These are phyloP conservation scores for Megathymus violae DNA, from an alignment of 1,140 invertebrate genomes.

Conservation along the genomic window DNA sequence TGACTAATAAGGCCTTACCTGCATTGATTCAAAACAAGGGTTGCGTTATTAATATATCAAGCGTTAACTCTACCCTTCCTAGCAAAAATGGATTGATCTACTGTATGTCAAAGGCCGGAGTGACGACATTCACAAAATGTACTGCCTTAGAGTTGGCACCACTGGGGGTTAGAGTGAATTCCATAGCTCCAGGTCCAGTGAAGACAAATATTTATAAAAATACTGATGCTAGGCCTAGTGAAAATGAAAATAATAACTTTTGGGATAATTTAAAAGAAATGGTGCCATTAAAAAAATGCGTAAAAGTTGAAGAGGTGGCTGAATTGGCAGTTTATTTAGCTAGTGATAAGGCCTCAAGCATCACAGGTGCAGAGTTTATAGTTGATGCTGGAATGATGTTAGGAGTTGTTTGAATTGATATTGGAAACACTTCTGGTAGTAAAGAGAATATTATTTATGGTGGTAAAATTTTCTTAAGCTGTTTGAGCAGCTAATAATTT, in stretches of 20 bases:
- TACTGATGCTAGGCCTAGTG: slow-evolving; percentile 18
- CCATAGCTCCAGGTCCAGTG: slow-evolving; percentile 40
- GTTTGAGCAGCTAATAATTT: too few species aligned
- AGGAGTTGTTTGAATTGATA: not conserved
- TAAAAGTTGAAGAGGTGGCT: slow-evolving; percentile 42
- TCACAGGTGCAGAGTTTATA: slow-evolving; percentile 43
- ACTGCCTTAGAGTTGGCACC: slow-evolving; percentile 44
- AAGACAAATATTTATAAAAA: slow-evolving; percentile 41
- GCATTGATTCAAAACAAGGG: slow-evolving; percentile 42
- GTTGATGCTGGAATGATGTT: slow-evolving; percentile 39
- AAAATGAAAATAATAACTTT: slow-evolving; percentile 29
- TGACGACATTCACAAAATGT: slow-evolving; percentile 44
- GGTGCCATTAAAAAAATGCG: slow-evolving; percentile 16
- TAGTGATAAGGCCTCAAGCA: slow-evolving; percentile 44
- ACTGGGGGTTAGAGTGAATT: slow-evolving; percentile 49
- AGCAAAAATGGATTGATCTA: slow-evolving; percentile 15
- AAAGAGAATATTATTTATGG: too few species aligned
- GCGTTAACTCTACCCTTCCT: slow-evolving; percentile 13
- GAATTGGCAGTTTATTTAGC: slow-evolving; percentile 41
- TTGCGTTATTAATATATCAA: slow-evolving; percentile 47
- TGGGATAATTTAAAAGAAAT: slow-evolving; percentile 4
- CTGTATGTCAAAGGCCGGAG: slow-evolving; percentile 36
- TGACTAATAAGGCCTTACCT: slow-evolving; percentile 34
- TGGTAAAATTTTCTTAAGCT: too few species aligned
- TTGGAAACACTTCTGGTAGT: too few species aligned